Percentiles rank a stretch among this genome's conserved stretches.
Evolutionary conservation across 2,113 vertebrate species (phyloP).

Genomic region (Psittacus erithacus): DNA sequence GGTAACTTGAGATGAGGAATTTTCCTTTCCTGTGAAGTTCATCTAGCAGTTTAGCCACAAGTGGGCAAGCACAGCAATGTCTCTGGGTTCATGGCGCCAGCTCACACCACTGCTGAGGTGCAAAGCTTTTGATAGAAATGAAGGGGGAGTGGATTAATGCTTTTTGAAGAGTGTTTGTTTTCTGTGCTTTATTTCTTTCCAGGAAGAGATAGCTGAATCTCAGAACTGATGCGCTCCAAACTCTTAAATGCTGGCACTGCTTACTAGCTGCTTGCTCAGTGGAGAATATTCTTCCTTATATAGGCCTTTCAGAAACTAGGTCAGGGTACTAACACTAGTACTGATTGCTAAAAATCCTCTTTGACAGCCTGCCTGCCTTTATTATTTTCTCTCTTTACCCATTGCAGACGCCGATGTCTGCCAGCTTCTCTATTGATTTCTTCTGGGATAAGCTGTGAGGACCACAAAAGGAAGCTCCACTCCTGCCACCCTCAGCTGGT

Average conservation of each 20-base stretch:
- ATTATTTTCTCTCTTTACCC: conserved; percentile 28
- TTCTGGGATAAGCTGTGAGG: neutral
- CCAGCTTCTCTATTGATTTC: neutral
- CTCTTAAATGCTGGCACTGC: conserved; percentile 54
- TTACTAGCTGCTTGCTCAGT: conserved; percentile 54
- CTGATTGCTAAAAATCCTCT: conserved; percentile 52
- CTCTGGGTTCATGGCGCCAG: neutral
- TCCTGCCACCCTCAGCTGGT: accelerated
- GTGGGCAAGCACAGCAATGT: neutral
- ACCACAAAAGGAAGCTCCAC: neutral
- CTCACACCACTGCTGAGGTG: neutral
- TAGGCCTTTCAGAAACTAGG: conserved; percentile 67
- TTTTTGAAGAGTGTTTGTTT: neutral
- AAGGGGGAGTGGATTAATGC: neutral
- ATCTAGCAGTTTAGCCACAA: neutral
- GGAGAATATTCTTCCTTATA: conserved; percentile 68
- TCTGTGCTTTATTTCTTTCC: conserved; percentile 47
- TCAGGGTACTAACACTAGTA: conserved; percentile 49
- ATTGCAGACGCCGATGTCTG: neutral
- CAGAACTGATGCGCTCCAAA: conserved; percentile 53
- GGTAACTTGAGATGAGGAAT: neutral
- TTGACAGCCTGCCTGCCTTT: conserved; percentile 47
- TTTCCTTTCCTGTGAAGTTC: neutral
- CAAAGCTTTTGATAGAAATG: neutral
- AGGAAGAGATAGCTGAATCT: conserved; percentile 52